Percentiles rank a stretch among this genome's conserved stretches.
Conservation (phyloP, 2,113 vertebrate genomes). For the Glaucomys volans region DNA sequence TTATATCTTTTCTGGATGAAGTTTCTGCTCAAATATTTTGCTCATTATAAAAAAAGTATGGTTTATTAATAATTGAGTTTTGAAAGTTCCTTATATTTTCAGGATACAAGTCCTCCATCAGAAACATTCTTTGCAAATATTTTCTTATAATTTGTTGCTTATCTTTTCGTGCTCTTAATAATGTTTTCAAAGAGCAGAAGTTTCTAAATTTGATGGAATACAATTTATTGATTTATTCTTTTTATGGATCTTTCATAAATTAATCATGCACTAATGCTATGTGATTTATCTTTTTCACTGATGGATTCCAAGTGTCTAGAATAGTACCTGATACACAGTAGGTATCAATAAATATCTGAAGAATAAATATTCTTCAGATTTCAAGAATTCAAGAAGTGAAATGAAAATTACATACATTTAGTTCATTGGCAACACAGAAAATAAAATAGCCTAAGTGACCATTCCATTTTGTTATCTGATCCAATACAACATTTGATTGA, state of each 20-base stretch:
- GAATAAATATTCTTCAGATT: too few relatives aligned
- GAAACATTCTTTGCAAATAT: conserved; percentile 33
- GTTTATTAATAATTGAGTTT: background rate
- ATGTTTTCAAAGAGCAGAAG: conserved; percentile 35
- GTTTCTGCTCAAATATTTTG: background rate
- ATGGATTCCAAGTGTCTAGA: conserved; percentile 4
- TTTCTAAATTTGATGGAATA: conserved; percentile 53
- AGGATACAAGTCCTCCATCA: background rate
- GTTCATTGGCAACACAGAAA: background rate
- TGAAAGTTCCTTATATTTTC: conserved; percentile 20
- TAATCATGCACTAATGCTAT: background rate
- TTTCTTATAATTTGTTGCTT: background rate
- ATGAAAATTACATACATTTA: conserved; percentile 41
- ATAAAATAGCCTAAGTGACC: conserved; percentile 4
- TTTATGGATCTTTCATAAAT: conserved; percentile 16
- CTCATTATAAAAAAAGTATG: background rate
- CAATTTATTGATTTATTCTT: conserved; percentile 2
- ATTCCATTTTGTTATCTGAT: conserved; percentile 31
- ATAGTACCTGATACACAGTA: background rate
- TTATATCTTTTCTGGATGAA: background rate
- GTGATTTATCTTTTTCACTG: conserved; percentile 20
- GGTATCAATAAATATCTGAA: conserved; percentile 19
- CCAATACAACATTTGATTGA: conserved; percentile 38
- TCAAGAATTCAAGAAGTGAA: background rate
- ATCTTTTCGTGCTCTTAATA: conserved; percentile 45